phyloP scores from a whole-genome alignment of 2,797 vertebrate genomes.

The Lepidocolaptes lacrymiger region DNA sequence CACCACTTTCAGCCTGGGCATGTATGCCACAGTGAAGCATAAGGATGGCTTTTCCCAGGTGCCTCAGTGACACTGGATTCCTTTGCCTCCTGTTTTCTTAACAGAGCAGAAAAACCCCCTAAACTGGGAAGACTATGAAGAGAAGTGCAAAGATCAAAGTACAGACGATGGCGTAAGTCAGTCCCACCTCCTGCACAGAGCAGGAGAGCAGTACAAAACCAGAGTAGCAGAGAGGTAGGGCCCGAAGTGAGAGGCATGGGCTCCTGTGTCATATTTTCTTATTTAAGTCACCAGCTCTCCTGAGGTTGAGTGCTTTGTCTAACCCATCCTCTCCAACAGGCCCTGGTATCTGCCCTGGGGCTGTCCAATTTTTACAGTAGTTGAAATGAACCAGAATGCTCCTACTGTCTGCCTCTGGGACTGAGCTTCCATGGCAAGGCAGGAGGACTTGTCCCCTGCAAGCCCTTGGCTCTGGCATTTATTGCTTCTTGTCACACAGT shows the following conservation, averaged over 20 bases:
- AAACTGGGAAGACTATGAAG: background rate
- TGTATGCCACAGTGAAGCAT: background rate
- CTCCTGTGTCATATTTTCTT: accelerated
- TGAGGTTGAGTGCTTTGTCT: background rate
- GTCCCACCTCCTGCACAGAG: background rate
- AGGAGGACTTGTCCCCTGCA: background rate
- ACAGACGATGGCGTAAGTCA: background rate
- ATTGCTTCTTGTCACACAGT: slow-evolving; percentile 33
- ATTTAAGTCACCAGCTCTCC: background rate
- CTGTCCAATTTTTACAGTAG: background rate
- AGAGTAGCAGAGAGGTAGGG: background rate
- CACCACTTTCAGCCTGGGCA: accelerated
- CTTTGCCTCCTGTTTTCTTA: background rate
- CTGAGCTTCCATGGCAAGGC: background rate
- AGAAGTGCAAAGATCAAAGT: background rate
- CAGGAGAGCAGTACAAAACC: background rate
- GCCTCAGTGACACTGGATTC: background rate
- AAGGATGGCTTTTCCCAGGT: background rate
- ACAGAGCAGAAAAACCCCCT: background rate
- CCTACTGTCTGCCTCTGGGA: background rate
- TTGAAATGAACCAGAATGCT: background rate
- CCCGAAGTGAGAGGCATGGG: background rate
- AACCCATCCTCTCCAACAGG: background rate
- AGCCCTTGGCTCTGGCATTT: slow-evolving; percentile 4
- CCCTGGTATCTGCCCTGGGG: background rate